Percentiles rank a stretch among this genome's conserved stretches.
Conservation (phyloP, 2,888 invertebrate species). For the Dimorphilus gyrociliatus region DNA sequence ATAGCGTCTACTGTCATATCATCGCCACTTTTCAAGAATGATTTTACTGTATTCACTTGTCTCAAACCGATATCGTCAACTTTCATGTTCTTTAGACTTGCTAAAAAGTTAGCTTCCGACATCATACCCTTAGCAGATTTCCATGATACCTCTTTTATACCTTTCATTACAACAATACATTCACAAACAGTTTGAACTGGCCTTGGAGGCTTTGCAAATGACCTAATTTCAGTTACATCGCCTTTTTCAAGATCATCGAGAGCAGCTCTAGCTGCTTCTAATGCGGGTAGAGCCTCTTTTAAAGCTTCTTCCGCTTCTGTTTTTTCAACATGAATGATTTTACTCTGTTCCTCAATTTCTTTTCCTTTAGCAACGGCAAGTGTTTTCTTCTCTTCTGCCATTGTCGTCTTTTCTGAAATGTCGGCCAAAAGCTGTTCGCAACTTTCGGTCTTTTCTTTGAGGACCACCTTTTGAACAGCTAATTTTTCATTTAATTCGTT, state of each 20-base stretch:
- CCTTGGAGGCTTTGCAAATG: constrained; percentile 76
- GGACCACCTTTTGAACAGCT: constrained; percentile 63
- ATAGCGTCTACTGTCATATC: constrained; percentile 53
- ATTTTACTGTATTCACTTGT: constrained; percentile 33
- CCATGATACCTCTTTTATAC: constrained; percentile 70
- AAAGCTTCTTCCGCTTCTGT: constrained; percentile 62
- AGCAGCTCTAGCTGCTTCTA: constrained; percentile 62
- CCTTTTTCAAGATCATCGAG: constrained; percentile 66
- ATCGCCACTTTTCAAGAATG: too few relatives aligned
- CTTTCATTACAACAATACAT: constrained; percentile 67
- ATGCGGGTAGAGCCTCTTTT: constrained; percentile 62
- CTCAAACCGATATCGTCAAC: constrained; percentile 39
- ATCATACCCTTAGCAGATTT: constrained; percentile 78
- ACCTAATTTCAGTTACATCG: constrained; percentile 79
- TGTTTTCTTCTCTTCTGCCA: constrained; percentile 57
- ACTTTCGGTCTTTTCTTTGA: constrained; percentile 60
- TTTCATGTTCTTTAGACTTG: constrained; percentile 66
- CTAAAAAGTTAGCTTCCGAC: constrained; percentile 70
- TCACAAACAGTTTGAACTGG: constrained; percentile 75
- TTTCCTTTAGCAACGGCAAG: constrained; percentile 61
- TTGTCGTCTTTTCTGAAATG: constrained; percentile 46
- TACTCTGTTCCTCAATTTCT: constrained; percentile 65
- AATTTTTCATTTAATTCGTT: constrained; percentile 61
- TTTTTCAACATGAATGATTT: constrained; percentile 58
- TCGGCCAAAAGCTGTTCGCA: constrained; percentile 61